Evolutionary conservation across 2,797 vertebrate genomes (phyloP).

Genomic region (Diplodus puntazzo): DNA sequence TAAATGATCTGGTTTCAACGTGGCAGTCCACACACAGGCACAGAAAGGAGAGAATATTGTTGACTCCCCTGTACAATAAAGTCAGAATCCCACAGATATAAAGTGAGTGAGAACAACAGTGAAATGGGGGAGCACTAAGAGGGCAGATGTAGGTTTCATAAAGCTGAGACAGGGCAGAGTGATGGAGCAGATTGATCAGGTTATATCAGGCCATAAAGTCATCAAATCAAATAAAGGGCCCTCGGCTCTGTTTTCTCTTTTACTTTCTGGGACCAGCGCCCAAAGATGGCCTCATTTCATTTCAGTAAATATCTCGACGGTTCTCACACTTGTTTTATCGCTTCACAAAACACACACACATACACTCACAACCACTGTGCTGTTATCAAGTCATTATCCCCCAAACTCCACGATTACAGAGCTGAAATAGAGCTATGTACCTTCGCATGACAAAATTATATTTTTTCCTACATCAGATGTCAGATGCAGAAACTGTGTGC

Average conservation of each 20-base stretch:
- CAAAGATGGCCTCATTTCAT: slow-evolving; percentile 55
- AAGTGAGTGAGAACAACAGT: background rate
- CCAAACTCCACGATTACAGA: slow-evolving; percentile 14
- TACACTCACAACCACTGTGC: slow-evolving; percentile 1
- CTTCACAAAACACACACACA: slow-evolving; percentile 1
- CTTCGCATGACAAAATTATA: background rate
- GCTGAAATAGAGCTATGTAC: slow-evolving; percentile 1
- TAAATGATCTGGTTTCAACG: slow-evolving; percentile 16
- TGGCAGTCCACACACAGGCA: background rate
- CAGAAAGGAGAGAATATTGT: background rate
- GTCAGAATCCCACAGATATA: slow-evolving; percentile 14
- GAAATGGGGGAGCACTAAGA: slow-evolving; percentile 20
- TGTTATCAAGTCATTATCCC: slow-evolving; percentile 2
- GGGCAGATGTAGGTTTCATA: slow-evolving; percentile 38
- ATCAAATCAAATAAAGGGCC: slow-evolving; percentile 60
- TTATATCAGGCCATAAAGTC: slow-evolving; percentile 50
- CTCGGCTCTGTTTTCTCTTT: slow-evolving; percentile 40
- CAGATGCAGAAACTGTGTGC: too few species aligned
- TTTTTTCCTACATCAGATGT: background rate
- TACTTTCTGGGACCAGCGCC: slow-evolving; percentile 45
- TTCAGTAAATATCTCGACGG: slow-evolving; percentile 44
- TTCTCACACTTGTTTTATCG: slow-evolving; percentile 25
- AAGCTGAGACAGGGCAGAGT: slow-evolving; percentile 29
- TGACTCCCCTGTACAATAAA: slow-evolving; percentile 7
- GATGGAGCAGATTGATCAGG: slow-evolving; percentile 51